A percentile compares a stretch with the other conserved stretches of the same genome.
These are phyloP conservation scores for Amblyteles armatorius DNA, from an alignment of 2,888 invertebrate genomes.

Conservation along the genomic window DNA sequence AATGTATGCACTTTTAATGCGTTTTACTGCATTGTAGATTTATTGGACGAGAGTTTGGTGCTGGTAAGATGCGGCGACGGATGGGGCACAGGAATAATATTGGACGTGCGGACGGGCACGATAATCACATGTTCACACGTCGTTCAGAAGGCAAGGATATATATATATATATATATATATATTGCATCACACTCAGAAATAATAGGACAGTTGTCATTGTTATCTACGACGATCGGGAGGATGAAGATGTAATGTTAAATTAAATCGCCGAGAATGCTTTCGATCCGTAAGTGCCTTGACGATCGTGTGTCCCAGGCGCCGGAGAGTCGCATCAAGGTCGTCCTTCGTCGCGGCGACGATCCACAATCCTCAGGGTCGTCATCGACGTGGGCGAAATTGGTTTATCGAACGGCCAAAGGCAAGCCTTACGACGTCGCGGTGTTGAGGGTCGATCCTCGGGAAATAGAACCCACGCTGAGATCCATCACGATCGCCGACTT, in stretches of 20 bases:
- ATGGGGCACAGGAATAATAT: conserved; percentile 88
- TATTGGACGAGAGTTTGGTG: conserved; percentile 86
- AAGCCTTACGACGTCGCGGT: conserved; percentile 82
- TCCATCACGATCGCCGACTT: conserved; percentile 72
- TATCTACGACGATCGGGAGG: background rate
- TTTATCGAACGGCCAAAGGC: conserved; percentile 80
- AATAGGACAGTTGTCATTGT: conserved; percentile 53
- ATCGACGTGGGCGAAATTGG: conserved; percentile 75
- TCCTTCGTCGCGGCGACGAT: conserved; percentile 68
- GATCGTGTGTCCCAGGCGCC: conserved; percentile 72
- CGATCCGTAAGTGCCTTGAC: conserved; percentile 20
- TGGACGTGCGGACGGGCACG: conserved; percentile 84
- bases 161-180: no score
- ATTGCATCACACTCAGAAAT: background rate
- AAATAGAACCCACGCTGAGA: conserved; percentile 72
- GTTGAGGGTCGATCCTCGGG: conserved; percentile 75
- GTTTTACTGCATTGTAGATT: conserved; percentile 77
- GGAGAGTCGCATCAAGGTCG: conserved; percentile 73
- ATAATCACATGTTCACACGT: conserved; percentile 88
- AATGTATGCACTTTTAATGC: no score
- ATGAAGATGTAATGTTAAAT: conserved; percentile 36
- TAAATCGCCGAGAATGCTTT: conserved; percentile 24
- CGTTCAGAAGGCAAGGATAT: conserved; percentile 84
- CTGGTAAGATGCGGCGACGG: conserved; percentile 87
- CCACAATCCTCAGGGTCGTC: conserved; percentile 61